Conservation (phyloP, 2,113 vertebrate genomes). For the Nothobranchius furzeri region DNA sequence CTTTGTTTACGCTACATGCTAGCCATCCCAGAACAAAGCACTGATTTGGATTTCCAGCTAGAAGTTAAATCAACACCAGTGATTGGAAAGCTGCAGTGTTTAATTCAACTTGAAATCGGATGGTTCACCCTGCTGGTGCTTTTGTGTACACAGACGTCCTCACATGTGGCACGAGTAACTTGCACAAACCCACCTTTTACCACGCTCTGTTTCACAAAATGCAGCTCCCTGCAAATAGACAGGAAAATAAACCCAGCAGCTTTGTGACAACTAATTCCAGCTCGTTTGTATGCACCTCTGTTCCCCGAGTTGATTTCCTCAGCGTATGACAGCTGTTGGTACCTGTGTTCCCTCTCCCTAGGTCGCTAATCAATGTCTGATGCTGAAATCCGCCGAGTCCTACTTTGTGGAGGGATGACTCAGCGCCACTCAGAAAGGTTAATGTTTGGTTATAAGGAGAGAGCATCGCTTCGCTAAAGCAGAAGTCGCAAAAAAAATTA, state of each 20-base stretch:
- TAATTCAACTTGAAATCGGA: conserved; percentile 9
- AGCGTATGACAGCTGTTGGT: conserved; percentile 56
- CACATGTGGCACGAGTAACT: neutral
- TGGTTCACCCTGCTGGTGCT: neutral
- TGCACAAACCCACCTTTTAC: conserved; percentile 9
- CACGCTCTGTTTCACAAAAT: conserved; percentile 21
- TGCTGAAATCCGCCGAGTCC: conserved; percentile 17
- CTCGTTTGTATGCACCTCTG: conserved; percentile 47
- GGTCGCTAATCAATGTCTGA: conserved; percentile 59
- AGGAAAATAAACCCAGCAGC: conserved; percentile 58
- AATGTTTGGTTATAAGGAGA: conserved; percentile 23
- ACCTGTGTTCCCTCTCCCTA: conserved; percentile 30
- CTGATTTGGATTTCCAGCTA: neutral
- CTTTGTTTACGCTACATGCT: neutral
- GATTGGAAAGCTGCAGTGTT: neutral
- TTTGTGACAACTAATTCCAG: conserved; percentile 57
- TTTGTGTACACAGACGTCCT: neutral
- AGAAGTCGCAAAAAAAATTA: neutral
- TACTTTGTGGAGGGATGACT: conserved; percentile 8
- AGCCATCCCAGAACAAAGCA: neutral
- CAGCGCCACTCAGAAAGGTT: conserved; percentile 13
- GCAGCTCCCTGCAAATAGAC: conserved; percentile 34
- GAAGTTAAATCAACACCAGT: conserved; percentile 3
- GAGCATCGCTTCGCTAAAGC: neutral
- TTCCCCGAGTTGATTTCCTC: conserved; percentile 40